A percentile compares a stretch with the other conserved stretches of the same genome.
Evolutionary conservation across 2,888 invertebrate species (phyloP).

Genomic region (Agriopis leucophaearia): DNA sequence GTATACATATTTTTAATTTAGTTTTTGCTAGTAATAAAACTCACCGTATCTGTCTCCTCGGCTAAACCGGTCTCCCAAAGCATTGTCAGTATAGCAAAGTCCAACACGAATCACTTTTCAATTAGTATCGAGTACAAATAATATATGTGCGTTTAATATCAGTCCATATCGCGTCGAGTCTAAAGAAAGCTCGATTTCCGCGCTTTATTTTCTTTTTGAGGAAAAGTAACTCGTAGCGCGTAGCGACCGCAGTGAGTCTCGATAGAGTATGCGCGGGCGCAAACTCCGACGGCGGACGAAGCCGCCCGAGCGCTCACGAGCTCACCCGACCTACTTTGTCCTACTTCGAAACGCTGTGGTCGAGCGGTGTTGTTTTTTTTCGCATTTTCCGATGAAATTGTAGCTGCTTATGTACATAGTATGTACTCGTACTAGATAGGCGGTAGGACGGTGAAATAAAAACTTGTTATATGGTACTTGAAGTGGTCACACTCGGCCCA

Average conservation of each 20-base stretch:
- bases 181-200: slow-evolving; percentile 69
- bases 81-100: slow-evolving; percentile 71
- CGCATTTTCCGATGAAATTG: slow-evolving; percentile 83
- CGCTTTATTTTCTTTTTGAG: slow-evolving; percentile 65
- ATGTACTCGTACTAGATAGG: slow-evolving; percentile 40
- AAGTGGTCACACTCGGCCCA: slow-evolving; percentile 32
- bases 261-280: slow-evolving; percentile 75
- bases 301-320: slow-evolving; percentile 68
- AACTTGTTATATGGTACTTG: slow-evolving; percentile 46
- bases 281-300: slow-evolving; percentile 66
- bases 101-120: slow-evolving; percentile 70
- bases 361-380: slow-evolving; percentile 78
- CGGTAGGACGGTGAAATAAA: slow-evolving; percentile 60
- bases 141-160: slow-evolving; percentile 48
- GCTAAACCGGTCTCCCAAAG: slow-evolving; percentile 81
- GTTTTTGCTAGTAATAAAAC: slow-evolving; percentile 48
- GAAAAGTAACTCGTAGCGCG: slow-evolving; percentile 65
- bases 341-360: slow-evolving; percentile 78
- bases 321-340: slow-evolving; percentile 80
- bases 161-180: slow-evolving; percentile 67
- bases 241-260: slow-evolving; percentile 71
- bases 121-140: slow-evolving; percentile 17
- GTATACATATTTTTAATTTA: slow-evolving; percentile 36
- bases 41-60: slow-evolving; percentile 81
- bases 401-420: slow-evolving; percentile 53